Conservation (phyloP, 1,140 invertebrate species). For the Triops longicaudatus region DNA sequence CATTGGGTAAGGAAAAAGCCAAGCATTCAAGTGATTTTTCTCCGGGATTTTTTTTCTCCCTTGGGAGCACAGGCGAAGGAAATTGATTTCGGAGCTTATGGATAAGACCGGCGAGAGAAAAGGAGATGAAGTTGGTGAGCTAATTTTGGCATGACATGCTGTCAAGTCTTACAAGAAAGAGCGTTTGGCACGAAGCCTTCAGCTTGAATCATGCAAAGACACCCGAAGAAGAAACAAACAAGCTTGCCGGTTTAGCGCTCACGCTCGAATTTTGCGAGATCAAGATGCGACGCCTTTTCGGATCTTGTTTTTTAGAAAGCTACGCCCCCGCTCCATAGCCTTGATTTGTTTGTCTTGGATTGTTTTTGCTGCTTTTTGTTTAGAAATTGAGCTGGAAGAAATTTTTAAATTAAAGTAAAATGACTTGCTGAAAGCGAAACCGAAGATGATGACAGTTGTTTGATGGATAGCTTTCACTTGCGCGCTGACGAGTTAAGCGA, state of each 20-base stretch:
- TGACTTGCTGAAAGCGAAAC: neutral
- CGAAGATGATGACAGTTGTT: neutral
- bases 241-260: neutral
- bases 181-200: neutral
- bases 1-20: neutral
- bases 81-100: neutral
- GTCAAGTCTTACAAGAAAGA: slow-evolving; percentile 8
- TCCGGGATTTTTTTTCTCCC: neutral
- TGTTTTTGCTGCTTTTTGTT: too few species aligned
- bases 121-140: slow-evolving; percentile 11
- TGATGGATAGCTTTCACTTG: slow-evolving; percentile 6
- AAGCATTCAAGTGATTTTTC: slow-evolving; percentile 3
- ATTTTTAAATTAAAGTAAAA: neutral
- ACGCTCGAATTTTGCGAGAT: neutral
- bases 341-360: too few species aligned
- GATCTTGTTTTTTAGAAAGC: too few species aligned
- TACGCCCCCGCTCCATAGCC: too few species aligned
- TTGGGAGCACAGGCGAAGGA: neutral
- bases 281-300: neutral
- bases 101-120: neutral
- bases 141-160: slow-evolving; percentile 12
- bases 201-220: slow-evolving; percentile 4
- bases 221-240: neutral
- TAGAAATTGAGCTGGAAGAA: neutral
- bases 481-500: neutral